Conservation (phyloP, 2,888 invertebrate genomes). For the Dorcus hopei region DNA sequence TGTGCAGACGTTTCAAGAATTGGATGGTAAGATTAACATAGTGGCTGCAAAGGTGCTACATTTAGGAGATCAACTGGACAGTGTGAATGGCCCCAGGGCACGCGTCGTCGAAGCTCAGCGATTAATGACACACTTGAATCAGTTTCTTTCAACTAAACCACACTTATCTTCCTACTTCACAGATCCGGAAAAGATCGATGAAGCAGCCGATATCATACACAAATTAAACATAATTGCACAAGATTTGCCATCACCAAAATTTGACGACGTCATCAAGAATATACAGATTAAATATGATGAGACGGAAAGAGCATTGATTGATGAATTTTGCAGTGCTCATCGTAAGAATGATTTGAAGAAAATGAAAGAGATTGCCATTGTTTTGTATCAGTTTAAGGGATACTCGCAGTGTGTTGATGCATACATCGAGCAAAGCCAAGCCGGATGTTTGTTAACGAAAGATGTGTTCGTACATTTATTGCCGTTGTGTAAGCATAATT, state of each 20-base stretch:
- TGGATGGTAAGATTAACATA: slow-evolving; percentile 93
- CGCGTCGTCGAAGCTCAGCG: slow-evolving; percentile 94
- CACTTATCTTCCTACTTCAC: slow-evolving; percentile 83
- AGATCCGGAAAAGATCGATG: slow-evolving; percentile 80
- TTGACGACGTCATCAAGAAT: slow-evolving; percentile 48
- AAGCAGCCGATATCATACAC: slow-evolving; percentile 96
- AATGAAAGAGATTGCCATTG: slow-evolving; percentile 91
- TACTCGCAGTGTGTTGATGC: slow-evolving; percentile 96
- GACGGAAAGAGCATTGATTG: slow-evolving; percentile 84
- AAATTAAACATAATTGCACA: slow-evolving; percentile 94
- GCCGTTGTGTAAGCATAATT: slow-evolving; percentile 84
- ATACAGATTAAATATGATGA: slow-evolving; percentile 88
- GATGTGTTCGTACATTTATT: slow-evolving; percentile 90
- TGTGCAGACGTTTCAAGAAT: slow-evolving; percentile 82
- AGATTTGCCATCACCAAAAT: slow-evolving; percentile 79
- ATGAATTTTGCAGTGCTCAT: slow-evolving; percentile 91
- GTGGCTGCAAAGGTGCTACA: slow-evolving; percentile 97
- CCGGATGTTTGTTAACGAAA: slow-evolving; percentile 80
- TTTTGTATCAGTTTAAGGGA: slow-evolving; percentile 93
- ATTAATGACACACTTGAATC: slow-evolving; percentile 86
- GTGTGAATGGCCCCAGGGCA: slow-evolving; percentile 90
- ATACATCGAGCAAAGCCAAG: slow-evolving; percentile 94
- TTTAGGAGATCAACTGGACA: slow-evolving; percentile 97
- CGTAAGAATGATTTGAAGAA: slow-evolving; percentile 76
- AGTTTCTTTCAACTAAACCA: slow-evolving; percentile 84